Base-by-base conservation (phyloP, 2,113 vertebrate genomes). In the Pelvicachromis taeniatus region DNA sequence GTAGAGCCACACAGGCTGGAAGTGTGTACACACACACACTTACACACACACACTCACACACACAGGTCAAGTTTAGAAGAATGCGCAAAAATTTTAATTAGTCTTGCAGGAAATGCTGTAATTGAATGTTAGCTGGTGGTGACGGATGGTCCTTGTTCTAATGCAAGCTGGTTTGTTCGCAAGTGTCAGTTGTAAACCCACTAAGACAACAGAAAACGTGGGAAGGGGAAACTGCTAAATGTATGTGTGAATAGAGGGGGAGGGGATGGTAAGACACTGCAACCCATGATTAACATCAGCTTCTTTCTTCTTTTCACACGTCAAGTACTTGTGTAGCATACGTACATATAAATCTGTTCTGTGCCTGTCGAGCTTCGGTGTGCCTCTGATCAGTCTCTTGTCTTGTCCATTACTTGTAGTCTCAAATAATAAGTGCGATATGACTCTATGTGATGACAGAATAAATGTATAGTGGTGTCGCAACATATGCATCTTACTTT, bases 311-410 rank as follows among this genome's bases (percentile, higher is more conserved):
- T 75, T 75, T 31, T 75, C 16, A 75, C 42, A 48, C 29, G n/a
- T 26, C 14, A 73, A 31, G 9, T 50, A 50, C 50, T 29, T 31
- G 68, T 48, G 26, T 31, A 7, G 9, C 1, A 17, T n/a, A 11
- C 1, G 31, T 5, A 11, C 0, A 1, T 35, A 7, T 61, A 21
- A 4, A 1, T 4, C n/a, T 21, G 10, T 54, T 7, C 10, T 21
- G 5, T 21, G 23, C 26, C 23, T 73, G 7, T 17, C 1, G 2
- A 31, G 17, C 26, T 50, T 13, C 2, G 4, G 33, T 21, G 11
- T 50, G 13, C 6, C 6, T 48, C 5, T 45, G 13, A 2, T 13
- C 42, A 45, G 42, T 45, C 40, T 45, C 42, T 14, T 45, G 13
- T 14, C 42, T 48, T 13, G 13, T 48, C 13, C 13, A 6, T 14